Base-by-base conservation (phyloP, 2,113 vertebrate genomes). In the Rana temporaria region DNA sequence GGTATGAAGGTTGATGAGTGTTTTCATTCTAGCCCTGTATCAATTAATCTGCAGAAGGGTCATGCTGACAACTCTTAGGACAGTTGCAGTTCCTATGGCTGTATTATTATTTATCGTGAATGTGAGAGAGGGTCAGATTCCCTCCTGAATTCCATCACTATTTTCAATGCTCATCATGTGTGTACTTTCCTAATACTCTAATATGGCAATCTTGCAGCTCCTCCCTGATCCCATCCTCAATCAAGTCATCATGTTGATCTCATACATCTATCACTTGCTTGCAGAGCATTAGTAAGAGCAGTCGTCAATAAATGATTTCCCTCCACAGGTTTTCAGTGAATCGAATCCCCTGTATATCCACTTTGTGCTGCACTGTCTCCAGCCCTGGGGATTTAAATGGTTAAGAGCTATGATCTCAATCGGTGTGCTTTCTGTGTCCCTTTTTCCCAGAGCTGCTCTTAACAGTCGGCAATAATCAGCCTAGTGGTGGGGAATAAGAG, bases 31-130 rank as follows among this genome's bases (percentile, higher is more conserved):
- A 78, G 80, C 84, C 73, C 79, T 4, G 4, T 59, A 59, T 82
- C 87, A 15, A 68, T 81, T 69, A 65, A 76, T 84, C 86, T 19
- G 87, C 85, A 85, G 18, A 68, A 68, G 76, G 30, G 87, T 66
- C 84, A 79, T 84, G 76, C 30, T 32, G 86, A 81, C 88, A 89
- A 89, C 88, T 87, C 85, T 22, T 0, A 62, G 70, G 78, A 4
- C 42, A 38, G 32, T 60, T 57, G 67, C 67, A 71, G 66, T 24
- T 63, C n/a, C 15, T 62, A 32, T 70, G 59, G 66, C 55, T 70
- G 67, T 57, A 69, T 62, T 66, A 52, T 68, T 67, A 79, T 79
- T 71, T 79, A 24, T 79, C 65, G n/a, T 8, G 19, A 14, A 34
- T 62, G 15, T 71, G 22, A 22, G 32, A 48, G 30, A 66, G 62